Percentiles rank a stretch among this genome's conserved stretches.
Evolutionary conservation across 2,797 vertebrate genomes (phyloP).

Genomic region (Crax fasciolata): DNA sequence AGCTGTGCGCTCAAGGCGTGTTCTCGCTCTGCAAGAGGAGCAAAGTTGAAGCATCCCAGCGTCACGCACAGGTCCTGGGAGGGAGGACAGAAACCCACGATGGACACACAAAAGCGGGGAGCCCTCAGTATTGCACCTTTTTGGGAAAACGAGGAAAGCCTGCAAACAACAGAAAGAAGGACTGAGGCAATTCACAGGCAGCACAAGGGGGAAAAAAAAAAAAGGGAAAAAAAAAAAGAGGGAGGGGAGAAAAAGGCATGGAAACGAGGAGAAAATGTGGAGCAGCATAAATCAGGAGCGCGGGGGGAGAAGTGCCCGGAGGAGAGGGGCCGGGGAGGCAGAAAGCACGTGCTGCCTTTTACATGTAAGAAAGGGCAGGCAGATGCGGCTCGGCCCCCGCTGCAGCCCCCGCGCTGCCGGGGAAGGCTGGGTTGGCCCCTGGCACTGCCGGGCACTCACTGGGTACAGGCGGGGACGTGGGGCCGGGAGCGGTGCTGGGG

Average conservation of each 20-base stretch:
- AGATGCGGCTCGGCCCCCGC: background rate
- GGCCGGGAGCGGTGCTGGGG: background rate
- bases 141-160: background rate
- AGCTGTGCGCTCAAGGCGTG: background rate
- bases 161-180: background rate
- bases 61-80: background rate
- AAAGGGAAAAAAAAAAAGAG: background rate
- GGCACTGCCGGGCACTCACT: background rate
- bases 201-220: background rate
- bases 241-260: constrained; percentile 57
- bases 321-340: background rate
- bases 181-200: background rate
- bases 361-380: background rate
- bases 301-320: background rate
- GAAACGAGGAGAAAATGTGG: constrained; percentile 72
- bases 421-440: background rate
- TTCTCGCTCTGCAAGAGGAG: background rate
- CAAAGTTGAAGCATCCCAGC: background rate
- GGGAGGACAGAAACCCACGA: background rate
- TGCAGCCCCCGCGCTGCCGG: background rate
- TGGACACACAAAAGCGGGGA: background rate
- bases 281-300: constrained; percentile 50
- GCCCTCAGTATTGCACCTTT: background rate
- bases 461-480: background rate
- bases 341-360: constrained; percentile 47